Percentiles rank a stretch among this genome's conserved stretches.
phyloP scores from a whole-genome alignment of 2,888 invertebrate species.

The Apamea epomidion region DNA sequence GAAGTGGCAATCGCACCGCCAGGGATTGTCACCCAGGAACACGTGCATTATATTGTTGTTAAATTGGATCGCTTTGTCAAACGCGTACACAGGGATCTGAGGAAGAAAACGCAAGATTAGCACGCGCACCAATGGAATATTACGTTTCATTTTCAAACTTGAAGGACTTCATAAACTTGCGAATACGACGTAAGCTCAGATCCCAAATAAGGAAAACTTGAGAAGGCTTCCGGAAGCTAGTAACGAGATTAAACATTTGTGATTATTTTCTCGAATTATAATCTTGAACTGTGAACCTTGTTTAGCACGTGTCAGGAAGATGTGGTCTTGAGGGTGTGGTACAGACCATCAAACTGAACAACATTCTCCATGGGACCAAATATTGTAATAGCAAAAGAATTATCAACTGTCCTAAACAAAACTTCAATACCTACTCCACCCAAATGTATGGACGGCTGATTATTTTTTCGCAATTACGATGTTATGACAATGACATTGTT shows the following conservation, averaged over 20 bases:
- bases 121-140: conserved; percentile 1
- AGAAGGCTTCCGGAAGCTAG: conserved; percentile 5
- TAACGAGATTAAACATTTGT: neutral
- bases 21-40: conserved; percentile 94
- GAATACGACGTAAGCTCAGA: conserved; percentile 2
- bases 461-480: neutral
- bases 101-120: conserved; percentile 62
- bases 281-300: neutral
- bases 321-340: neutral
- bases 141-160: conserved; percentile 14
- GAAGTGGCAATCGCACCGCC: conserved; percentile 95
- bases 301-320: neutral
- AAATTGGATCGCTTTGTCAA: conserved; percentile 94
- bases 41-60: conserved; percentile 93
- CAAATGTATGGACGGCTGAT: neutral
- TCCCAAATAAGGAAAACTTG: conserved; percentile 26
- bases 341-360: neutral
- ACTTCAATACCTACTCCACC: neutral
- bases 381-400: neutral
- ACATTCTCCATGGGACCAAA: neutral
- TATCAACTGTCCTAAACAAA: neutral
- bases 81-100: conserved; percentile 94
- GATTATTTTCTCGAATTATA: neutral
- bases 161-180: conserved; percentile 43
- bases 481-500: neutral